Percentiles rank a stretch among this genome's conserved stretches.
Conservation (phyloP, 2,113 vertebrate genomes). For the Cyphomyrus plagiostoma region DNA sequence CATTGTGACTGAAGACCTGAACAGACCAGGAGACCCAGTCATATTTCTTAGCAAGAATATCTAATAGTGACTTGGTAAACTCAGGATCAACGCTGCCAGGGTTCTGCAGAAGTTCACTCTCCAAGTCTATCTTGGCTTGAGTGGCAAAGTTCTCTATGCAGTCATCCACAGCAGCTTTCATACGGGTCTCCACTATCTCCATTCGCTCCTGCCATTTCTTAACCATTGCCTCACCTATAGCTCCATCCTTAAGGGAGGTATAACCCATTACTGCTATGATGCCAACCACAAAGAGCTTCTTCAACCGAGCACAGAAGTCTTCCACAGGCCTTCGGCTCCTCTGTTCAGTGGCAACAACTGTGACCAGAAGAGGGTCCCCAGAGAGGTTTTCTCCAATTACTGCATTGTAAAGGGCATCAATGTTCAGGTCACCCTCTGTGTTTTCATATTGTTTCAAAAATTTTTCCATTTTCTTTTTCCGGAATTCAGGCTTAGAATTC, state of each 20-base stretch:
- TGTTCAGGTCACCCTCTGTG: constrained; percentile 57
- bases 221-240: constrained; percentile 50
- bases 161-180: constrained; percentile 67
- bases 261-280: constrained; percentile 66
- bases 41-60: constrained; percentile 56
- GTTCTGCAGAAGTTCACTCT: constrained; percentile 44
- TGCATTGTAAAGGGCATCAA: constrained; percentile 61
- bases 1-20: constrained; percentile 51
- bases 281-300: constrained; percentile 66
- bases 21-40: constrained; percentile 70
- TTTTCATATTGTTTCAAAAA: constrained; percentile 63
- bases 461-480: constrained; percentile 64
- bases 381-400: constrained; percentile 51
- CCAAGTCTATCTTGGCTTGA: constrained; percentile 63
- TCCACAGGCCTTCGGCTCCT: constrained; percentile 60
- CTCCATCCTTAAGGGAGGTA: constrained; percentile 57
- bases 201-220: constrained; percentile 63
- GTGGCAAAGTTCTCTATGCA: constrained; percentile 58
- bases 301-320: constrained; percentile 64
- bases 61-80: constrained; percentile 52
- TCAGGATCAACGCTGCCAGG: constrained; percentile 35
- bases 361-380: constrained; percentile 57
- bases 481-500: constrained; percentile 58
- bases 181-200: constrained; percentile 61
- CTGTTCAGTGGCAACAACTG: constrained; percentile 48